phyloP scores from a whole-genome alignment of 2,888 invertebrate species.

The Itoplectis maculator region DNA sequence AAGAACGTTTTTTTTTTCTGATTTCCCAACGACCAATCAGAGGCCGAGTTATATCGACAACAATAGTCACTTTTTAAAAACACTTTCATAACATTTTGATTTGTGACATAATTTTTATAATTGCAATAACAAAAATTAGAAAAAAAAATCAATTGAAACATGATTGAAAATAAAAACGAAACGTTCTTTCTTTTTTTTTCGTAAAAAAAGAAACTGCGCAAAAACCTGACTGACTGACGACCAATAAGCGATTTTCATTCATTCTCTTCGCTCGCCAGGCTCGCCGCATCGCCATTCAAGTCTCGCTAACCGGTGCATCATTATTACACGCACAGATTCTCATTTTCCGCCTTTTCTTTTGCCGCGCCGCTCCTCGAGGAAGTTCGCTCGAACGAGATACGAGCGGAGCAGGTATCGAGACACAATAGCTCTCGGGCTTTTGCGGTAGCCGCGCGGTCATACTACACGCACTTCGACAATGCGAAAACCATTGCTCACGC shows the following conservation, averaged over 20 bases:
- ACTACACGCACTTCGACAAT: constrained; percentile 43
- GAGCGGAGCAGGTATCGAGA: constrained; percentile 3
- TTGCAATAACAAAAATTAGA: no score
- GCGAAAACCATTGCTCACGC: constrained; percentile 24
- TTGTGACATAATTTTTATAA: no score
- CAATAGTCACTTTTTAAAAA: no score
- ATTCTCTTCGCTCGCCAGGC: no score
- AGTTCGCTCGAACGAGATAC: constrained; percentile 75
- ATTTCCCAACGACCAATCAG: no score
- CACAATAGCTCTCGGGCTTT: constrained; percentile 44
- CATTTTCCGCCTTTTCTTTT: constrained; percentile 63
- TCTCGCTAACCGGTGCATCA: constrained; percentile 29
- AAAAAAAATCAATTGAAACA: no score
- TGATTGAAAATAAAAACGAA: no score
- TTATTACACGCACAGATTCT: constrained; percentile 68
- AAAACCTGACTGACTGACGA: not conserved
- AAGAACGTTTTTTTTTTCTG: no score
- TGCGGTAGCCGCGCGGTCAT: constrained; percentile 22
- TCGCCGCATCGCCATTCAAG: not conserved
- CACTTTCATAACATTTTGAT: no score
- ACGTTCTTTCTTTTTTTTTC: not conserved
- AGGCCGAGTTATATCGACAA: no score
- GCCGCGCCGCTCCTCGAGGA: constrained; percentile 72
- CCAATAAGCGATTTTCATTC: not conserved
- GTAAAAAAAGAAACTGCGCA: not conserved